Conservation (phyloP, 2,888 invertebrate species). For the Epirrita christyi region DNA sequence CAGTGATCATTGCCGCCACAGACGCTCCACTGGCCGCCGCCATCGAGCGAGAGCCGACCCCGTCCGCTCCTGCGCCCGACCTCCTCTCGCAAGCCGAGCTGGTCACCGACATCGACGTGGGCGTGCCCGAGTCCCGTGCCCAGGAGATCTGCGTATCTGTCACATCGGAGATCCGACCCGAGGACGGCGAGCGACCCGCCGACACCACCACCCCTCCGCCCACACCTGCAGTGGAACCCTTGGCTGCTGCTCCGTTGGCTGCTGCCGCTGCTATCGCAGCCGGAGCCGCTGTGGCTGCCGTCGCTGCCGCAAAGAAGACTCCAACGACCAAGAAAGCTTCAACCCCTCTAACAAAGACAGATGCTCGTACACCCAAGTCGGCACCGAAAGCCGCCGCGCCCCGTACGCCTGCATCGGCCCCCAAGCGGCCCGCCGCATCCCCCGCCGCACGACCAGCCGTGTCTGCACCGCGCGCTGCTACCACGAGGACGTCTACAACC, state of each 20-base stretch:
- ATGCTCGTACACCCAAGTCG: conserved; percentile 46
- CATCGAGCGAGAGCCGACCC: conserved; percentile 16
- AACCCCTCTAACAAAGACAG: conserved; percentile 50
- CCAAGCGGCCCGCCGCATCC: conserved; percentile 37
- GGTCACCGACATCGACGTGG: conserved; percentile 73
- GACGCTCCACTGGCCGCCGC: conserved; percentile 25
- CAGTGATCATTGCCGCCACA: conserved; percentile 24
- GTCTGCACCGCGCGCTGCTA: conserved; percentile 40
- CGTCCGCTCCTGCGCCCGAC: conserved; percentile 64
- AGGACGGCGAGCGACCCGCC: conserved; percentile 58
- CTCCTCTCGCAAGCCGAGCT: conserved; percentile 65
- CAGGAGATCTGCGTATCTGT: conserved; percentile 80
- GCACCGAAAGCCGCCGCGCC: conserved; percentile 49
- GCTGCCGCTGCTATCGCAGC: conserved; percentile 55
- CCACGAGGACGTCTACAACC: conserved; percentile 45
- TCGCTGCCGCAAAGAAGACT: conserved; percentile 41
- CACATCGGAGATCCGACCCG: conserved; percentile 67
- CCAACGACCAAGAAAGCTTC: conserved; percentile 50
- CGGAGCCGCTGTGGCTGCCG: conserved; percentile 48
- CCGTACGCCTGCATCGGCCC: conserved; percentile 48
- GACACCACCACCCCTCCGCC: conserved; percentile 48
- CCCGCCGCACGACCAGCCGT: conserved; percentile 54
- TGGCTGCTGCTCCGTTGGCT: conserved; percentile 53
- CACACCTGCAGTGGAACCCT: conserved; percentile 51
- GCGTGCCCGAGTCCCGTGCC: conserved; percentile 70